phyloP scores from a whole-genome alignment of 1,140 invertebrate species.

The Mesaphorura yosii region DNA sequence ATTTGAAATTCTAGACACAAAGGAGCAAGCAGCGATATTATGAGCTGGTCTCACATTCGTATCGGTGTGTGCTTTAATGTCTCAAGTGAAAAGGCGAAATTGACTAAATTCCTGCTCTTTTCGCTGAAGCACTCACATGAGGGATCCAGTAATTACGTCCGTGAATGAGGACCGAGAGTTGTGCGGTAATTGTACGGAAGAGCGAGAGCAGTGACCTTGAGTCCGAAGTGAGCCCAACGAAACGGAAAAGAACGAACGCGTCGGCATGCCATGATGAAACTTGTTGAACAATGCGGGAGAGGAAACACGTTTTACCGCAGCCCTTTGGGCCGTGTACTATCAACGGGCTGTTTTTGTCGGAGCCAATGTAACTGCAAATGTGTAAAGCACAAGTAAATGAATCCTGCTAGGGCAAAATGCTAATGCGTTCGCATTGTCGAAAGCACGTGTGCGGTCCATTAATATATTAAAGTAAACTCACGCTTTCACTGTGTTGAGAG shows the following conservation, averaged over 20 bases:
- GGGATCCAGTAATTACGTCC: conserved; percentile 47
- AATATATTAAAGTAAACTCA: too few relatives aligned
- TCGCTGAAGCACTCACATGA: conserved; percentile 43
- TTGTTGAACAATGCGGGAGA: conserved; percentile 49
- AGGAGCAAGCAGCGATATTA: background rate
- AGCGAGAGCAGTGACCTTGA: conserved; percentile 53
- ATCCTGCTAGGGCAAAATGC: too few relatives aligned
- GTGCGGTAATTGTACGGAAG: conserved; percentile 53
- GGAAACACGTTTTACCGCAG: conserved; percentile 50
- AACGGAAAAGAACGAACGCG: conserved; percentile 47
- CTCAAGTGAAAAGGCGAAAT: too few relatives aligned
- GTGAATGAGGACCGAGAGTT: conserved; percentile 46
- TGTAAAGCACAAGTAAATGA: too few relatives aligned
- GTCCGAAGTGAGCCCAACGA: conserved; percentile 52
- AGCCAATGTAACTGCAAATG: conserved; percentile 49
- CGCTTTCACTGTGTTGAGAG: conserved; percentile 53
- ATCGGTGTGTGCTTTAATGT: too few relatives aligned
- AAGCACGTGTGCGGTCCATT: too few relatives aligned
- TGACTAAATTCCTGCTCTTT: background rate
- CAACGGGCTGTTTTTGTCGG: conserved; percentile 47
- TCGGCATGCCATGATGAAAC: conserved; percentile 56
- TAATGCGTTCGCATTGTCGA: too few relatives aligned
- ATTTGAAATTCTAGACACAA: conserved; percentile 39
- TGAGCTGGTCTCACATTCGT: too few relatives aligned
- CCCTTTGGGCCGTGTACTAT: conserved; percentile 64